These are phyloP conservation scores for Pseudomyrmex flavicornis DNA, from an alignment of 1,140 invertebrate genomes.

Conservation along the genomic window DNA sequence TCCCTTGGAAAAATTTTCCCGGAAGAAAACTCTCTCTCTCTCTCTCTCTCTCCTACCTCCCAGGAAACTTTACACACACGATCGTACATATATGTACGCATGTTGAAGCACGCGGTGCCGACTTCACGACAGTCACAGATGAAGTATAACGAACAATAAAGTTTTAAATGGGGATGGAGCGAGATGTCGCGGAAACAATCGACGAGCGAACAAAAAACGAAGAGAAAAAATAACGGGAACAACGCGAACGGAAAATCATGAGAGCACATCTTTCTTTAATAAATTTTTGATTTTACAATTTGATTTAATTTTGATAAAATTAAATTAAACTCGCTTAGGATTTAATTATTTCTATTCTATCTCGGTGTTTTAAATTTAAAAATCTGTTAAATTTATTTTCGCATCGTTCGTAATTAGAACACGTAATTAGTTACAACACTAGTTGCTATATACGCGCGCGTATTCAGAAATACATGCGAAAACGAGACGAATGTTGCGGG, in stretches of 20 bases:
- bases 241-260: background rate
- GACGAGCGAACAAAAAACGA: too few species aligned
- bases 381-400: too few species aligned
- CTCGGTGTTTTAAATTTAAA: too few species aligned
- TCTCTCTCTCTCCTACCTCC: too few species aligned
- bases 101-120: background rate
- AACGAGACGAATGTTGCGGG: too few species aligned
- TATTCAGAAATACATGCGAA: too few species aligned
- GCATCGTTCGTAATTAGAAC: too few species aligned
- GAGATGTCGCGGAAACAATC: background rate
- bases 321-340: background rate
- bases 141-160: too few species aligned
- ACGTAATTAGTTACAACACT: too few species aligned
- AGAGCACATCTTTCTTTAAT: background rate
- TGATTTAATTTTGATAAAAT: background rate
- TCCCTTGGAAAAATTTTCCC: background rate
- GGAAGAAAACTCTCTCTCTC: background rate
- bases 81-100: background rate
- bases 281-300: background rate
- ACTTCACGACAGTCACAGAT: too few species aligned
- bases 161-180: background rate
- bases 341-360: too few species aligned
- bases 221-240: background rate
- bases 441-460: too few species aligned
- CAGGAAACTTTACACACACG: background rate